phyloP scores from a whole-genome alignment of 2,797 vertebrate species.

The Crocidura indochinensis region DNA sequence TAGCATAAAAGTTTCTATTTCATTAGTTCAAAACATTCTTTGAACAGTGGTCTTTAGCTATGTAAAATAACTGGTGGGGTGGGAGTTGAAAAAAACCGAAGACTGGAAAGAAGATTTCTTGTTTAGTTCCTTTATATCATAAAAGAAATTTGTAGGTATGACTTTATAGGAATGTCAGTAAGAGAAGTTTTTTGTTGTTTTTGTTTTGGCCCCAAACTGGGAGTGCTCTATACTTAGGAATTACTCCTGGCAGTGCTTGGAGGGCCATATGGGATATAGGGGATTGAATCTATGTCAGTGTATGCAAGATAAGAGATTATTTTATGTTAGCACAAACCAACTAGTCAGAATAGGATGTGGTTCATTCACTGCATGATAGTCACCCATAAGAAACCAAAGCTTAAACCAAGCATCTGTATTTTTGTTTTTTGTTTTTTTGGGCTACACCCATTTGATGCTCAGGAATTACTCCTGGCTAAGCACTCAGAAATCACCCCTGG shows the following conservation, averaged over 20 bases:
- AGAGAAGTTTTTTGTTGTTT: constrained; percentile 10
- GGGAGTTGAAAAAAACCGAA: not conserved
- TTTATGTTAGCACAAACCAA: not conserved
- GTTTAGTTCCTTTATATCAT: constrained; percentile 62
- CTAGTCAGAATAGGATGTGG: not conserved
- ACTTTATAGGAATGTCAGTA: constrained; percentile 31
- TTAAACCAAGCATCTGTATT: not conserved
- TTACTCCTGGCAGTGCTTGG: too few relatives aligned
- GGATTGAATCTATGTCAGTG: too few relatives aligned
- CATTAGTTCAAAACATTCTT: not conserved
- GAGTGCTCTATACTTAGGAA: too few relatives aligned
- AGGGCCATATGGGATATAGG: too few relatives aligned
- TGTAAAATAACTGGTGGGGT: not conserved
- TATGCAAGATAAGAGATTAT: not conserved
- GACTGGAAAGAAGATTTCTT: constrained; percentile 53
- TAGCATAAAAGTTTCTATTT: not conserved
- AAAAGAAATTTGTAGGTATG: constrained; percentile 57
- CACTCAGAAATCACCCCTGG: too few relatives aligned
- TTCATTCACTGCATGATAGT: constrained; percentile 43
- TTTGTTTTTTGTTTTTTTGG: too few relatives aligned
- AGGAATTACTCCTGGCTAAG: too few relatives aligned
- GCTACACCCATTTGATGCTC: too few relatives aligned
- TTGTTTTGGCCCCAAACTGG: too few relatives aligned
- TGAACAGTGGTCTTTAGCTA: constrained; percentile 26
- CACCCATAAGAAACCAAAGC: constrained; percentile 23